Base-by-base conservation (phyloP, 2,888 invertebrate genomes). In the Galeopsomyia nigrocyanea region DNA sequence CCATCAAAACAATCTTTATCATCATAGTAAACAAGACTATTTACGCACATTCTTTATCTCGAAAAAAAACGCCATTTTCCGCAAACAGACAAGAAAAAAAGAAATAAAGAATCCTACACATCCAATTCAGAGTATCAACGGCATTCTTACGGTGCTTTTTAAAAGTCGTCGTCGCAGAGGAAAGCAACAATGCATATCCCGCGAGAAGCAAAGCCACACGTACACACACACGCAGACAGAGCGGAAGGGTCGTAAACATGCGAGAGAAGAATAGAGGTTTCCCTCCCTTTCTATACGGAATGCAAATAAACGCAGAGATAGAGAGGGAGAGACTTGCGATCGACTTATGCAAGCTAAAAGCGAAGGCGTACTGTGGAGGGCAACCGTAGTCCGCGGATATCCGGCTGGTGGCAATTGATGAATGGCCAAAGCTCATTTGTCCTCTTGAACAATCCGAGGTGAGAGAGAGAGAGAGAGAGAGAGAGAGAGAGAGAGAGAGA, bases 351-450 rank as follows among this genome's bases (percentile, higher is more conserved):
- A n/a, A 68, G 68, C 60, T 60, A 67, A 51, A 60, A 60, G 67
- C 67, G 19, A 7, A n/a, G 16, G 31, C 31, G 51, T 49, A 60
- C 39, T 60, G 60, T 65, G 17, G 21, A 21, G 16, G 16, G 16
- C 31, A n/a, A n/a, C n/a, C n/a, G n/a, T n/a, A n/a, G n/a, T n/a
- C 46, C 6, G 46, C 64, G 50, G 57, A 65, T 65, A 65, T 65
- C 65, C 57, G 69, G 61, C 49, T 49, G 69, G 63, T 51, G 57
- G 22, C 69, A 70, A 70, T 63, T 70, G 69, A 70, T 70, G 69
- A 57, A 70, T 47, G 61, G 62, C 58, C 53, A 66, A 66, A 62
- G 55, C 71, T 71, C 66, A 67, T 71, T 71, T 71, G 71, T 71
- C 56, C 71, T 55, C 66, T 67, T 51, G 55, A 71, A 71, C 66